Evolutionary conservation across 2,888 invertebrate genomes (phyloP), one percentile per base, ranked within the genome.

Genomic region (Venusia cambrica): DNA sequence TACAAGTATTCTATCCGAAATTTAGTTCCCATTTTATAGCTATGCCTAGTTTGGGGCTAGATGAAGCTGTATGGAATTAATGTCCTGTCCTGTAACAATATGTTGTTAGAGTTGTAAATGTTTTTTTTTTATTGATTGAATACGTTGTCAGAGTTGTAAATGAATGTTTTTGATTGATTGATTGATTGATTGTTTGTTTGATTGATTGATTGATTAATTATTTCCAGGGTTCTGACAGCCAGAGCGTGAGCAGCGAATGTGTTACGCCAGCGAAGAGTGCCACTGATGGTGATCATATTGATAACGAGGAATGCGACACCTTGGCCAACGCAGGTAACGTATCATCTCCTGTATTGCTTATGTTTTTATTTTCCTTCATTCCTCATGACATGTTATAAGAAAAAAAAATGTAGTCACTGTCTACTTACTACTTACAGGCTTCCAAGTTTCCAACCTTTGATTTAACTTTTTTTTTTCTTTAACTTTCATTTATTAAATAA

Each of bases 221-320:
- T 4, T 19, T 47, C 0, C 62, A 91, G 90, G 89, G 89, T 62
- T 90, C 90, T 0, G 88, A 88, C 58, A 83, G 77, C 53, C 87
- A 87, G 68, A 87, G 87, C 67, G 80, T 83, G 12, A 84, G 81
- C 61, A 88, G 88, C 73, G 87, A 87, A 52, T 81, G 85, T 45
- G 59, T 72, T 2, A 74, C 75, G 3, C 75, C 79, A 6, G 62
- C 76, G 17, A 74, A 75, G 49, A 59, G 58, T 25, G 60, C 54
- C 11, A 41, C 43, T 29, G 70, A 65, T 7, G 73, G 66, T 13
- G 76, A 78, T 1, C 54, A 51, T 3, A 32, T 43, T 0, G 71
- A 70, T 31, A 71, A 71, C 6, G 46, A 43, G 0, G 41, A 48
- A 0, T 66, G 55, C 17, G 78, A 81, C 28, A 55, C 59, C 6